These are phyloP conservation scores for Spea multiplicata DNA, from an alignment of 2,113 vertebrate genomes.

Conservation along the genomic window DNA sequence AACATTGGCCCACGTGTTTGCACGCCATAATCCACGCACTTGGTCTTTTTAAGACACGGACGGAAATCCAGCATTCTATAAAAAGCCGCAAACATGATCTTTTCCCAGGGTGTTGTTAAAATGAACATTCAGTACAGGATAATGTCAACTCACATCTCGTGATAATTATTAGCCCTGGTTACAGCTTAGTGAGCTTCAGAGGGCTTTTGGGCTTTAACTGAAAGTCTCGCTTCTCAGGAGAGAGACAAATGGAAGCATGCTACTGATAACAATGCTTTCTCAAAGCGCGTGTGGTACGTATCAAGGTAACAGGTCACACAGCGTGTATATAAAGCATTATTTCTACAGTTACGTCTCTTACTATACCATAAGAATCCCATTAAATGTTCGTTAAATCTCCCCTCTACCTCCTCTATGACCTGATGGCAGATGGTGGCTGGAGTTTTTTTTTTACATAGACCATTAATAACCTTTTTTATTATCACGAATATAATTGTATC, in stretches of 20 bases:
- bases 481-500: too few relatives aligned
- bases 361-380: too few relatives aligned
- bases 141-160: constrained; percentile 35
- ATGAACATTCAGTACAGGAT: constrained; percentile 32
- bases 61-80: constrained; percentile 4
- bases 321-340: too few relatives aligned
- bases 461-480: too few relatives aligned
- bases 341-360: too few relatives aligned
- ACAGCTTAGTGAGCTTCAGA: constrained; percentile 34
- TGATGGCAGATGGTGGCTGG: too few relatives aligned
- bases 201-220: constrained; percentile 38
- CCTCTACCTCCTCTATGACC: too few relatives aligned
- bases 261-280: constrained; percentile 44
- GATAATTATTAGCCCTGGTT: constrained; percentile 33
- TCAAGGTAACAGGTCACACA: constrained; percentile 22
- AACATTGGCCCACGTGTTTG: neutral
- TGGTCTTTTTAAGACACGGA: neutral
- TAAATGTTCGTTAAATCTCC: too few relatives aligned
- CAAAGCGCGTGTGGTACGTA: constrained; percentile 33
- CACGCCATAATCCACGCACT: constrained; percentile 4
- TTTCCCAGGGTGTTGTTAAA: constrained; percentile 38
- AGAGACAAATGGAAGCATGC: constrained; percentile 35
- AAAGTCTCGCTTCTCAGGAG: constrained; percentile 24
- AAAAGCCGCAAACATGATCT: constrained; percentile 13
- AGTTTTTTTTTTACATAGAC: too few relatives aligned